Conservation (phyloP, 1,140 invertebrate genomes). For the Dreissena rostriformis region DNA sequence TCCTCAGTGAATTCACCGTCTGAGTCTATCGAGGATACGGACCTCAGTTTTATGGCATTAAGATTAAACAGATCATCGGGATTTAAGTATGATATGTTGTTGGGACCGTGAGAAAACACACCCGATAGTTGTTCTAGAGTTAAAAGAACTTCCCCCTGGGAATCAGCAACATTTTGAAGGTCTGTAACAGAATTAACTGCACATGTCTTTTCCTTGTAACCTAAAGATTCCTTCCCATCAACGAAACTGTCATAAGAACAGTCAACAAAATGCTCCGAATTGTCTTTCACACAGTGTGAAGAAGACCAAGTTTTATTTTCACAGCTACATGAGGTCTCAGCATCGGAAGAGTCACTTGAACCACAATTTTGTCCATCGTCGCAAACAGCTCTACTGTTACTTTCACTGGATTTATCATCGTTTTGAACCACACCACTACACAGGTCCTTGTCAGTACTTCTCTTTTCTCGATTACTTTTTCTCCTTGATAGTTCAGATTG, state of each 20-base stretch:
- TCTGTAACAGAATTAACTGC: too few species aligned
- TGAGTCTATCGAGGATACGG: constrained; percentile 40
- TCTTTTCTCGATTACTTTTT: constrained; percentile 8
- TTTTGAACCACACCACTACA: neutral
- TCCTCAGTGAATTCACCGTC: constrained; percentile 45
- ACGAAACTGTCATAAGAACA: too few species aligned
- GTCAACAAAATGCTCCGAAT: neutral
- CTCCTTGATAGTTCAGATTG: constrained; percentile 12
- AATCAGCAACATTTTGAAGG: too few species aligned
- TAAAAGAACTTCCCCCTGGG: too few species aligned
- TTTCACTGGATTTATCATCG: neutral
- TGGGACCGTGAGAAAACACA: too few species aligned
- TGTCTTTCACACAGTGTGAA: neutral
- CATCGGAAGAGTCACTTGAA: neutral
- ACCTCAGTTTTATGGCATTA: constrained; percentile 44
- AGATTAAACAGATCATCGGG: neutral
- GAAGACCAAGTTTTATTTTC: neutral
- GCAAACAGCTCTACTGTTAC: neutral
- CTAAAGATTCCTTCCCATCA: too few species aligned
- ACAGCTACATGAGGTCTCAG: neutral
- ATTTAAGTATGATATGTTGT: too few species aligned
- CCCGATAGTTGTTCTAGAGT: too few species aligned
- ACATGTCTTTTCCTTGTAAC: too few species aligned
- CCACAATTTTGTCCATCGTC: too few species aligned
- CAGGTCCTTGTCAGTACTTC: neutral